Evolutionary conservation across 2,113 vertebrate species (phyloP), one percentile per base, ranked within the genome.

Genomic region (Chlorocebus sabaeus): DNA sequence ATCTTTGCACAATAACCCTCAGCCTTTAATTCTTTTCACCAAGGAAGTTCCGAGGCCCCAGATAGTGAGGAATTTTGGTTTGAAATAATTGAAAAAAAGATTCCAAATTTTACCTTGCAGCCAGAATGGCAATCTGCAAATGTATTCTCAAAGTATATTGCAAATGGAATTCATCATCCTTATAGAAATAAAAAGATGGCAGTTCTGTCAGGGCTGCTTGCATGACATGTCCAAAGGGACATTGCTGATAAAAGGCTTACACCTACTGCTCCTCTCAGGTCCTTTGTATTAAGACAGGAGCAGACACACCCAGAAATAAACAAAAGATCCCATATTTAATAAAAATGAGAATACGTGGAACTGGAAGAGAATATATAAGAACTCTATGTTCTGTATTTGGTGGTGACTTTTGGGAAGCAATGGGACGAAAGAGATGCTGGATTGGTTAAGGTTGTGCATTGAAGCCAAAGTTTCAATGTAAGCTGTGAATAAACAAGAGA

Each of bases 401-500:
- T 73, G 52, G 61, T 27, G 40, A 70, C 38, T 95, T 81, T 59
- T 12, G 0, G 30, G 38, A 61, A 89, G 35, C 76, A 80, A 12
- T 22, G 25, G 30, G 55, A 67, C 72, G 72, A 73, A 32, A 67
- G 52, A 76, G 25, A 30, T 90, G 43, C 64, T 68, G 57, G 75
- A 57, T 67, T 90, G 78, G 9, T 32, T 61, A 61, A 85, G 75
- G 50, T 14, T 90, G 50, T 75, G 64, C 32, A 0, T 10, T 32
- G 55, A 93, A 90, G 55, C 13, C 45, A 25, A 11, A 2, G 68
- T 98, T 97, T 57, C 67, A 43, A 5, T 13, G 5, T 35, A 89
- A 84, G 38, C 6, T 97, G 38, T 25, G 82, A 92, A 94, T 61
- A 97, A 89, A 96, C 99, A 97, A 99, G 97, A 99, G 99, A 98